Percentiles rank a stretch among this genome's conserved stretches.
Conservation (phyloP, 2,888 invertebrate species). For the Eulithis testata region DNA sequence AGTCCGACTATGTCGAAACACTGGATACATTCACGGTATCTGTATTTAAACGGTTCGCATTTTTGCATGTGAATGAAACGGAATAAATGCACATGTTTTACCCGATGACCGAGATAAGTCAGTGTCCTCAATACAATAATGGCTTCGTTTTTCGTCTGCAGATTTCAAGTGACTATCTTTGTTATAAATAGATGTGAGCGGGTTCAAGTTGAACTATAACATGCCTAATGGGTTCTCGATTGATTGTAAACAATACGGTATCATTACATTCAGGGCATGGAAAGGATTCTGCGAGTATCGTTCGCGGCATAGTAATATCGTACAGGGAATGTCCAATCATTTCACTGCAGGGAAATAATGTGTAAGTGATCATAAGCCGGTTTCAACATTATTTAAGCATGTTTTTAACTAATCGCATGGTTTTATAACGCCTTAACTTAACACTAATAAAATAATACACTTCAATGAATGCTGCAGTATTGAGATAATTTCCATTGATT, state of each 20-base stretch:
- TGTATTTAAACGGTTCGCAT: constrained; percentile 23
- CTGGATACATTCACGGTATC: constrained; percentile 13
- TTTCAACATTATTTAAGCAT: constrained; percentile 58
- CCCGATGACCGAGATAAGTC: constrained; percentile 21
- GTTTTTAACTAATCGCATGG: constrained; percentile 65
- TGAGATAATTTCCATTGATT: constrained; percentile 1
- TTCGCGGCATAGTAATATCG: constrained; percentile 21
- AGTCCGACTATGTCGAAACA: constrained; percentile 32
- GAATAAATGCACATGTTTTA: constrained; percentile 40
- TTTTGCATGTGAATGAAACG: constrained; percentile 56
- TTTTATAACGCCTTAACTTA: constrained; percentile 29
- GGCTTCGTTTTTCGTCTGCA: constrained; percentile 4
- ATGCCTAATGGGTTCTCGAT: background rate
- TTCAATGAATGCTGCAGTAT: background rate
- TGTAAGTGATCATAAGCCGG: constrained; percentile 81
- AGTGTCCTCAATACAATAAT: background rate
- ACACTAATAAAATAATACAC: constrained; percentile 7
- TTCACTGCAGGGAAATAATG: constrained; percentile 48
- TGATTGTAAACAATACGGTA: constrained; percentile 16
- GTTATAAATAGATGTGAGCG: background rate
- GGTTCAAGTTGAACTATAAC: background rate
- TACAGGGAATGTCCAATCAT: constrained; percentile 47
- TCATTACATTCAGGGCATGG: constrained; percentile 53
- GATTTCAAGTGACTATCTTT: background rate
- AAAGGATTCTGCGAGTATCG: constrained; percentile 39